phyloP scores from a whole-genome alignment of 2,113 vertebrate species.

The Corvus hawaiiensis region DNA sequence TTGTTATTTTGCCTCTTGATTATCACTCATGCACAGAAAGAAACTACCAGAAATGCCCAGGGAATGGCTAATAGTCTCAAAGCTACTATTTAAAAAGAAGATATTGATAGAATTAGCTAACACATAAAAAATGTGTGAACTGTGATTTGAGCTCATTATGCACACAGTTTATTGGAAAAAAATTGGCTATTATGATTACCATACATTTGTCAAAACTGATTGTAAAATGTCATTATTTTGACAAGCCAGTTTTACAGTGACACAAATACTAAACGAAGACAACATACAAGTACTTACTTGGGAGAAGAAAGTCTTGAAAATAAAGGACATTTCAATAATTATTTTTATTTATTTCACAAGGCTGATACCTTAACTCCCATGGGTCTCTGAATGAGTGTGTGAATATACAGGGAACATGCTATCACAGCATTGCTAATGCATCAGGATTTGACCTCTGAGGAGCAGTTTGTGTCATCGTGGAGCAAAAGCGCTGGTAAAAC shows the following conservation, averaged over 20 bases:
- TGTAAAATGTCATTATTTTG: neutral
- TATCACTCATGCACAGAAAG: neutral
- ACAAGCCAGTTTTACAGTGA: neutral
- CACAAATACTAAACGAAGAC: neutral
- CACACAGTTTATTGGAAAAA: neutral
- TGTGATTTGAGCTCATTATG: neutral
- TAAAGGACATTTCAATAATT: neutral
- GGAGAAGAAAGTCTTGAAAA: neutral
- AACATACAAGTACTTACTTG: neutral
- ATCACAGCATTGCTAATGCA: slow-evolving; percentile 41
- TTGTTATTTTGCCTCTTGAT: neutral
- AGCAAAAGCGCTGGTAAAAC: slow-evolving; percentile 66
- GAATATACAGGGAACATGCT: slow-evolving; percentile 24
- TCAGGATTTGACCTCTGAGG: slow-evolving; percentile 61
- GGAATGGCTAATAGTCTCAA: neutral
- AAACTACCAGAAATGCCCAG: neutral
- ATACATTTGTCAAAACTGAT: neutral
- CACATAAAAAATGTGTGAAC: neutral
- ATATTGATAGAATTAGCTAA: neutral
- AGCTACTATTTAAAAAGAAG: neutral
- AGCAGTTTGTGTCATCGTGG: slow-evolving; percentile 52
- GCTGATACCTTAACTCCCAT: neutral
- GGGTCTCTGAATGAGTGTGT: neutral
- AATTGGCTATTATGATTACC: neutral
- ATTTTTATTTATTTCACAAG: slow-evolving; percentile 30